phyloP scores from a whole-genome alignment of 2,113 vertebrate genomes.

The Erinaceus europaeus region DNA sequence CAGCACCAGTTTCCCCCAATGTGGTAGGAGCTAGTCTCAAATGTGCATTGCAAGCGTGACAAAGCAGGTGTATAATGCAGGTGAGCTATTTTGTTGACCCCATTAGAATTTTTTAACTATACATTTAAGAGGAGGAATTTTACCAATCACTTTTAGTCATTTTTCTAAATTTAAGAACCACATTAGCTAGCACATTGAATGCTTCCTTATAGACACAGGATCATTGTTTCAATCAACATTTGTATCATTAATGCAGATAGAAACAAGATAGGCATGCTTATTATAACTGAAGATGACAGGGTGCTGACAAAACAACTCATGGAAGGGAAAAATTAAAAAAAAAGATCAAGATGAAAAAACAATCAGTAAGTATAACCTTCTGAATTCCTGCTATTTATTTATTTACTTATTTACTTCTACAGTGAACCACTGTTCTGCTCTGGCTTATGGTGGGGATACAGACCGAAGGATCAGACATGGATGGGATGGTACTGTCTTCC shows the following conservation, averaged over 20 bases:
- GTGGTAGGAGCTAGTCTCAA: too few species aligned
- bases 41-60: too few species aligned
- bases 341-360: not conserved
- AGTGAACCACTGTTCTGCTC: too few species aligned
- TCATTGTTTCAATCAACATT: not conserved
- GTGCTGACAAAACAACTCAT: not conserved
- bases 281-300: not conserved
- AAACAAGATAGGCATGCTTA: not conserved
- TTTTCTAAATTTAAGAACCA: conserved; percentile 33
- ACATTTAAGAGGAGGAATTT: not conserved
- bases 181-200: not conserved
- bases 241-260: not conserved
- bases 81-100: too few species aligned
- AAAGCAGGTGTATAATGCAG: too few species aligned
- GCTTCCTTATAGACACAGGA: not conserved
- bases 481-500: too few species aligned
- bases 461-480: too few species aligned
- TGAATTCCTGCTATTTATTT: too few species aligned
- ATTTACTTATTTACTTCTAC: too few species aligned
- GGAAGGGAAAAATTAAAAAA: not conserved
- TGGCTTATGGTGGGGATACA: too few species aligned
- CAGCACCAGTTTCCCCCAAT: too few species aligned
- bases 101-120: not conserved
- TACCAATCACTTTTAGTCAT: not conserved
- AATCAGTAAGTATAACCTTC: not conserved